Base-by-base conservation (phyloP, 2,113 vertebrate species). In the Hiodon tergisus region DNA sequence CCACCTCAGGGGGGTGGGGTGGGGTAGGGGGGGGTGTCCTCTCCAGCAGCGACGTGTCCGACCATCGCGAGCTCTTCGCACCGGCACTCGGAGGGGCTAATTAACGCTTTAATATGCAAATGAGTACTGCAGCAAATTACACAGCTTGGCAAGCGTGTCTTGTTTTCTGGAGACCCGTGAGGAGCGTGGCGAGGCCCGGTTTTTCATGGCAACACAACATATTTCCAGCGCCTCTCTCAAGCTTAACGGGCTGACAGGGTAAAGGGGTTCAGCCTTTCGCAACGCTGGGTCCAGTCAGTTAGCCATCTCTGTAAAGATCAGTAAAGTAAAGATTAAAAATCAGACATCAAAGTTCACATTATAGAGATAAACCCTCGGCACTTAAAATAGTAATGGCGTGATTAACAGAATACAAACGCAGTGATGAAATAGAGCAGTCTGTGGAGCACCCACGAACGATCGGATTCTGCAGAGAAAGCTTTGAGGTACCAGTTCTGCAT, bases 61-160 rank as follows among this genome's bases (percentile, higher is more conserved):
- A 91, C 88, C 85, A 89, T 88, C 88, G 92, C 89, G 87, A 85
- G 90, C 89, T 88, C 71, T 89, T 89, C 89, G 87, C 90, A 90
- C 82, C 84, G 90, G 90, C 90, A 92, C 94, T 92, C 93, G 80
- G 89, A 93, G 91, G 90, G 91, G 91, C 93, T 97, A 95, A 98
- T 98, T 96, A 96, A 93, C 93, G 92, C 91, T 94, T 95, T 93
- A 94, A 94, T 94, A 96, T 97, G 94, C 89, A 95, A 95, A 95
- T 96, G 85, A 94, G 93, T 89, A 88, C 88, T 88, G 87, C 86
- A 89, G 90, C 89, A 92, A 92, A 94, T 93, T 92, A 91, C 83
- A 87, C 94, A 96, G 93, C 91, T 31, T 95, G 92, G 91, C 90
- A 93, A 91, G 90, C 91, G 90, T 87, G 90, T 90, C 91, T 89